Base-by-base conservation (phyloP, 2,797 vertebrate genomes). In the Chaetodon trifasciatus region DNA sequence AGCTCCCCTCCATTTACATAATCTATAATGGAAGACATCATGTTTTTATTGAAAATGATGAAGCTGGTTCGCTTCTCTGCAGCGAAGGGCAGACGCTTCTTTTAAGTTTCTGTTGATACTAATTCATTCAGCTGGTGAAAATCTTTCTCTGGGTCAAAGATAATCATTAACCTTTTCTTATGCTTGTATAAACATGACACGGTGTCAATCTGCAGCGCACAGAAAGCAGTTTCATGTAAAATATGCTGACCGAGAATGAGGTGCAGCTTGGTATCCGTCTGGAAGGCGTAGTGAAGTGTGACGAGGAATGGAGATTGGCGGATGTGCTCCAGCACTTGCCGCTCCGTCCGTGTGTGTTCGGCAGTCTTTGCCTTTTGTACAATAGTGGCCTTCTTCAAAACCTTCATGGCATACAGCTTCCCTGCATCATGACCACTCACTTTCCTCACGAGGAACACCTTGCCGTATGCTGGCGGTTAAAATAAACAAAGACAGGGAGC, bases 1-100 rank as follows among this genome's bases (percentile, higher is more conserved):
- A 99, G 96, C 91, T 99, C 98, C 67, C 98, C 98, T 60, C 98
- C 98, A 76, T 98, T 99, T 91, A 99, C 97, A 87, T 99, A 99
- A 95, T 99, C 98, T 99, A 80, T 19, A 70, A 79, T 0, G 6
- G 57, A 78, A 76, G 24, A 88, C 1, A 81, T 74, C 57, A 83
- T 1, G 7, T 66, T 44, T 50, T 75, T 11, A 55, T 47, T 5
- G 13, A 49, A 58, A 69, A 57, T 1, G 28, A 64, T 24, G 8
- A 52, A n/a, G 13, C 8, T 37, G 12, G 4, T 58, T 50, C 0
- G 1, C 6, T 60, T 57, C 47, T 40, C 37, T 39, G 17, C 12
- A 40, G 39, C 21, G 37, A 50, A 52, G 19, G 6, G 19, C 46
- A 70, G 50, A 67, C 17, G 21, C 6, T 46, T 46, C 1, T 28